phyloP scores from a whole-genome alignment of 1,140 invertebrate species.

The Lasioglossum baleicum region DNA sequence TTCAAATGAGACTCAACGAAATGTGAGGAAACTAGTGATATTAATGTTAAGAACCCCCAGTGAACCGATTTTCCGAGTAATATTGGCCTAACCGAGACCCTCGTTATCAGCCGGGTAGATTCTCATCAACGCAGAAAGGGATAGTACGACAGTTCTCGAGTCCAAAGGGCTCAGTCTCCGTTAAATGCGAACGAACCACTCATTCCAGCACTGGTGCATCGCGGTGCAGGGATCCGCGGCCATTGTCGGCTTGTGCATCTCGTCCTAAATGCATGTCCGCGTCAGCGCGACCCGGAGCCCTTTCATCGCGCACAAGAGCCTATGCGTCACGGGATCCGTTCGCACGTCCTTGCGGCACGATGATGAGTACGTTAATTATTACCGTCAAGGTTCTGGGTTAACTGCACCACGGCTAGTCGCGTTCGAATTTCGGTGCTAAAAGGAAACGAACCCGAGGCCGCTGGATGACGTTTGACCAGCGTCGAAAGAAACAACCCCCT shows the following conservation, averaged over 20 bases:
- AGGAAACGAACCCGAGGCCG: slow-evolving; percentile 55
- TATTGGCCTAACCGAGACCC: no score
- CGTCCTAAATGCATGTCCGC: slow-evolving; percentile 17
- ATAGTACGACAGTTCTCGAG: no score
- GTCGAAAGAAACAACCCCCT: slow-evolving; percentile 6
- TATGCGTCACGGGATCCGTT: slow-evolving; percentile 60
- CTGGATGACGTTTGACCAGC: slow-evolving; percentile 26
- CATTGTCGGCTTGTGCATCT: slow-evolving; percentile 27
- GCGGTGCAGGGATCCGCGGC: background rate
- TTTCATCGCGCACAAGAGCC: slow-evolving; percentile 45
- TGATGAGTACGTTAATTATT: slow-evolving; percentile 69
- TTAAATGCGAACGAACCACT: background rate
- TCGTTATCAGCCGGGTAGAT: no score
- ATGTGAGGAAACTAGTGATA: no score
- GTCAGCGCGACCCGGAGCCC: slow-evolving; percentile 36
- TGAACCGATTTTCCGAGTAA: no score
- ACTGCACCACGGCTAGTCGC: slow-evolving; percentile 16
- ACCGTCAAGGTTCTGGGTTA: slow-evolving; percentile 45
- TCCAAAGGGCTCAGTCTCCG: background rate
- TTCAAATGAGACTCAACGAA: no score
- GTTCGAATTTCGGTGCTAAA: slow-evolving; percentile 36
- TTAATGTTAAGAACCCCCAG: no score
- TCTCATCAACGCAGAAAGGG: no score
- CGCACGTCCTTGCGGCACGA: slow-evolving; percentile 49
- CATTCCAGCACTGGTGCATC: background rate